Evolutionary conservation across 2,113 vertebrate species (phyloP).

Genomic region (Tyto alba): DNA sequence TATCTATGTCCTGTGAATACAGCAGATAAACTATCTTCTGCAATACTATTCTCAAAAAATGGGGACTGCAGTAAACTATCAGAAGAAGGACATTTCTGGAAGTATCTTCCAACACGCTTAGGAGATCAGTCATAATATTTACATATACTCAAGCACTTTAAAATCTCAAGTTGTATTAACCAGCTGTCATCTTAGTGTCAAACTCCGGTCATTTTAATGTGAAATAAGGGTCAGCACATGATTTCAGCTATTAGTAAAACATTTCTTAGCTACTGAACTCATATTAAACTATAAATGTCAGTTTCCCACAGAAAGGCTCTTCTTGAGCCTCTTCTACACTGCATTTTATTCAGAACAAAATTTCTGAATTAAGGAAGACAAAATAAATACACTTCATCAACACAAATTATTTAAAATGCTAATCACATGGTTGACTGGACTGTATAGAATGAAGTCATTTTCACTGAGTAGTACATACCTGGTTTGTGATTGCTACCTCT

Average conservation of each 20-base stretch:
- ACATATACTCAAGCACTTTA: conserved; percentile 73
- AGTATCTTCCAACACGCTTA: conserved; percentile 64
- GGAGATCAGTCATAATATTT: conserved; percentile 81
- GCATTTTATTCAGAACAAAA: neutral
- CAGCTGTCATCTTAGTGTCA: conserved; percentile 80
- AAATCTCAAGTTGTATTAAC: conserved; percentile 74
- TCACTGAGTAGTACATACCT: neutral
- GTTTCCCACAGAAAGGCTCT: conserved; percentile 25
- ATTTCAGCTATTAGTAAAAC: conserved; percentile 52
- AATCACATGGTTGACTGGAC: neutral
- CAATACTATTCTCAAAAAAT: conserved; percentile 26
- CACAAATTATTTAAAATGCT: neutral
- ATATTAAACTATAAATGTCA: neutral
- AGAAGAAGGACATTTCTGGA: conserved; percentile 57
- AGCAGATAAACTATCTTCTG: conserved; percentile 46
- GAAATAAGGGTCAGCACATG: conserved; percentile 74
- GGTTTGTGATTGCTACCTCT: neutral
- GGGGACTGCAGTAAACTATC: conserved; percentile 36
- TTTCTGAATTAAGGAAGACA: neutral
- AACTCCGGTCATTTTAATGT: conserved; percentile 77
- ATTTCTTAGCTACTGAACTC: conserved; percentile 31
- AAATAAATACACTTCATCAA: neutral
- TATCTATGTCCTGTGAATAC: conserved; percentile 20
- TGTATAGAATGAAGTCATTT: neutral
- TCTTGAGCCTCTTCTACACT: neutral